Conservation (phyloP, 1,140 invertebrate species). For the Eumaeus atala region DNA sequence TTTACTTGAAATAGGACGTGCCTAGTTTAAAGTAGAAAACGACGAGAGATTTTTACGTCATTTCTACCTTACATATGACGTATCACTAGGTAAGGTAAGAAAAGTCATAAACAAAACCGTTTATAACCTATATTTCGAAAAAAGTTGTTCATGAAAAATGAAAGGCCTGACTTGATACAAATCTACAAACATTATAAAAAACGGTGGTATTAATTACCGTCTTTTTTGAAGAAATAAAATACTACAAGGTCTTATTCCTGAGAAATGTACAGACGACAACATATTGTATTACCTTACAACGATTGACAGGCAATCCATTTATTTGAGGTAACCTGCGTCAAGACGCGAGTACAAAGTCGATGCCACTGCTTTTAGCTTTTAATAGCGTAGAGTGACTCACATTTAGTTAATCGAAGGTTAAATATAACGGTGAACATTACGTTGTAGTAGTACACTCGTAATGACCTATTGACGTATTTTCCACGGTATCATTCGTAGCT, state of each 20-base stretch:
- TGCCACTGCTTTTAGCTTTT: conserved; percentile 37
- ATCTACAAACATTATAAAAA: too few relatives aligned
- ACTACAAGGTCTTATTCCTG: neutral
- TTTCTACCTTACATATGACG: too few relatives aligned
- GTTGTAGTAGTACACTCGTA: conserved; percentile 33
- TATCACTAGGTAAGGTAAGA: too few relatives aligned
- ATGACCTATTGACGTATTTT: conserved; percentile 29
- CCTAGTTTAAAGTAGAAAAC: too few relatives aligned
- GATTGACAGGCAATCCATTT: conserved; percentile 32
- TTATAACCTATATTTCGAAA: too few relatives aligned
- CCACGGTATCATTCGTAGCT: neutral
- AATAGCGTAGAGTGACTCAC: conserved; percentile 57
- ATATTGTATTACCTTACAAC: conserved; percentile 16
- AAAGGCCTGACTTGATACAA: too few relatives aligned
- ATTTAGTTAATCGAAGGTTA: conserved; percentile 65
- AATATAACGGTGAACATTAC: conserved; percentile 53
- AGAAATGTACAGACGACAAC: conserved; percentile 15
- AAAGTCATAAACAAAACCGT: too few relatives aligned
- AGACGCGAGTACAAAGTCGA: conserved; percentile 41
- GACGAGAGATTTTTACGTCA: too few relatives aligned
- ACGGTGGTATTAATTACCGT: too few relatives aligned
- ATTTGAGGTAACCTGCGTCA: conserved; percentile 33
- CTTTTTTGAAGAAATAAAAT: too few relatives aligned
- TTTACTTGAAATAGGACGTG: too few relatives aligned
- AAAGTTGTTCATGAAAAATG: too few relatives aligned